Percentiles rank a stretch among this genome's conserved stretches.
Conservation (phyloP, 2,797 vertebrate species). For the Anniella stebbinsi region DNA sequence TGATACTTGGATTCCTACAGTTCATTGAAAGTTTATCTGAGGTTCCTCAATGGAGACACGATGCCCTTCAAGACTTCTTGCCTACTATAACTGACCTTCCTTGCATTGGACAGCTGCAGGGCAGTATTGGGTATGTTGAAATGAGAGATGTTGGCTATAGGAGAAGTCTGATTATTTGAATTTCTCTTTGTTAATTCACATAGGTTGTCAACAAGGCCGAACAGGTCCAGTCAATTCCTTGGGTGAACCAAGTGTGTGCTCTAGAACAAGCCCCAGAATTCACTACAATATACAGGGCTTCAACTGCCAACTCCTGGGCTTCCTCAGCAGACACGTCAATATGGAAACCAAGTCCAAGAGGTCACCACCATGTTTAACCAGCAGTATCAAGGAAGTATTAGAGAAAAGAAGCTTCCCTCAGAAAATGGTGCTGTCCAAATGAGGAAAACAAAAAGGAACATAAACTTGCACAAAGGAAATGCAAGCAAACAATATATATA, state of each 20-base stretch:
- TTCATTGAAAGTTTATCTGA: not conserved
- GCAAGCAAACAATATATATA: too few relatives aligned
- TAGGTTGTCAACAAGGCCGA: not conserved
- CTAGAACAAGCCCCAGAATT: not conserved
- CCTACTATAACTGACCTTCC: not conserved
- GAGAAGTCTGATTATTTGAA: not conserved
- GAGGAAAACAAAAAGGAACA: too few relatives aligned
- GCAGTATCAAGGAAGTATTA: too few relatives aligned
- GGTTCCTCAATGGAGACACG: not conserved
- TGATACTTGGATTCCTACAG: not conserved
- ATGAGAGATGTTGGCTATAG: not conserved
- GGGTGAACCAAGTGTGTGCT: not conserved
- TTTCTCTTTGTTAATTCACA: not conserved
- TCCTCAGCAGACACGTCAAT: not conserved
- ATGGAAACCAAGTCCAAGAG: not conserved
- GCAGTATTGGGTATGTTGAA: not conserved
- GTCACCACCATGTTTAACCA: too few relatives aligned
- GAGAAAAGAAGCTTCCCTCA: too few relatives aligned
- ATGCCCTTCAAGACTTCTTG: not conserved
- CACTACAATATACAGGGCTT: not conserved
- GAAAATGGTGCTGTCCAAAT: too few relatives aligned
- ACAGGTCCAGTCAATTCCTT: not conserved
- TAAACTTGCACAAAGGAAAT: too few relatives aligned
- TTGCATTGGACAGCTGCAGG: not conserved
- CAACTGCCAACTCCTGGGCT: not conserved